Evolutionary conservation across 2,888 invertebrate genomes (phyloP).

Genomic region (Ceriagrion tenellum): DNA sequence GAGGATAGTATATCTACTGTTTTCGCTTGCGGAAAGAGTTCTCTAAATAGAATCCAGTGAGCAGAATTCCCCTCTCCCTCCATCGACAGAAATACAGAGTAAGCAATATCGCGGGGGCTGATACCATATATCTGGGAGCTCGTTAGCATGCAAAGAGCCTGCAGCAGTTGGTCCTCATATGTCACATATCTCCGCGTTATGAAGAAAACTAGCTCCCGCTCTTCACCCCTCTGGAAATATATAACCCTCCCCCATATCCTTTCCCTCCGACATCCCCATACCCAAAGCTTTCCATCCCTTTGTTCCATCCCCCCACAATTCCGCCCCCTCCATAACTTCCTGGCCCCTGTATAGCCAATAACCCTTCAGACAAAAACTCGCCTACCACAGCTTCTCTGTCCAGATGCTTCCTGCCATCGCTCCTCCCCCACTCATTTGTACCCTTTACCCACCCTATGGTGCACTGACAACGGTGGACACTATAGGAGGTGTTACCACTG

Average conservation of each 20-base stretch:
- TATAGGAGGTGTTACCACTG: neutral
- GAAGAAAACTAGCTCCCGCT: neutral
- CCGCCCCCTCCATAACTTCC: neutral
- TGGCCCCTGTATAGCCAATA: neutral
- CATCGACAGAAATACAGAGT: neutral
- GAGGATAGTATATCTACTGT: no score
- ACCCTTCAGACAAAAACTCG: neutral
- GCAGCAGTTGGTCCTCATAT: slow-evolving; percentile 62
- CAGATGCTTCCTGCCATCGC: neutral
- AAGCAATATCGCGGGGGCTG: neutral
- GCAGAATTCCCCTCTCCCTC: neutral
- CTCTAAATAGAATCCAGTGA: no score
- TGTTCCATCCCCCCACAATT: neutral
- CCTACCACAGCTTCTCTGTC: neutral
- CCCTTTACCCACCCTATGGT: neutral
- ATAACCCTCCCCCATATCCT: neutral
- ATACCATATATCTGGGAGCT: neutral
- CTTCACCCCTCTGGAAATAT: neutral
- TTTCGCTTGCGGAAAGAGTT: no score
- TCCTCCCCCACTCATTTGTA: neutral
- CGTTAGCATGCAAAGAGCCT: slow-evolving; percentile 63
- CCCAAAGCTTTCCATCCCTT: neutral
- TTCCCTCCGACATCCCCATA: neutral
- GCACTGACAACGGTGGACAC: neutral
- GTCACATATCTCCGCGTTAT: slow-evolving; percentile 50